phyloP scores from a whole-genome alignment of 2,113 vertebrate genomes.

The Rhodinocichla rosea region DNA sequence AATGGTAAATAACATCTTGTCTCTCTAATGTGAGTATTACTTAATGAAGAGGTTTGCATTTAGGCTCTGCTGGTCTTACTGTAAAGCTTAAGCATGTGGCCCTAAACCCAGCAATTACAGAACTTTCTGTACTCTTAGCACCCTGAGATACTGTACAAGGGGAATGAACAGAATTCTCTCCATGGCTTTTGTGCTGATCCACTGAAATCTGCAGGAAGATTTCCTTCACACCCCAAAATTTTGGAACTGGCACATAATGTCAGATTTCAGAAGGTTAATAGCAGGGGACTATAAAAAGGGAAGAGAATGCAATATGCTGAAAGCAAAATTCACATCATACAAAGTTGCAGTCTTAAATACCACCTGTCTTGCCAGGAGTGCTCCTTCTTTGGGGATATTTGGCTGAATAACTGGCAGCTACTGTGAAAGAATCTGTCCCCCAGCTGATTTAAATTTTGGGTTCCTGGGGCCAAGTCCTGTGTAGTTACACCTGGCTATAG shows the following conservation, averaged over 20 bases:
- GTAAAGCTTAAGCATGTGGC: neutral
- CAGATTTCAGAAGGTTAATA: neutral
- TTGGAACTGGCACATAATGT: neutral
- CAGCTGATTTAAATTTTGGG: neutral
- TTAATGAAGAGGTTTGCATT: neutral
- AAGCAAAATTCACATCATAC: neutral
- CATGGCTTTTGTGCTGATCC: neutral
- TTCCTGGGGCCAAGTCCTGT: neutral
- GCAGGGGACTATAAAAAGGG: neutral
- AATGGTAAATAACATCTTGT: neutral
- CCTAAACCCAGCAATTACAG: neutral
- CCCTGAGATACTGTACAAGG: neutral
- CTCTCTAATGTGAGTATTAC: neutral
- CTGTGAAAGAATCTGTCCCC: neutral
- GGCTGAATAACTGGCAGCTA: neutral
- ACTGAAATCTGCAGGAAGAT: neutral
- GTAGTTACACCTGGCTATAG: neutral
- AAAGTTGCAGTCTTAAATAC: neutral
- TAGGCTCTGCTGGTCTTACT: neutral
- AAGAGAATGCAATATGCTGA: neutral
- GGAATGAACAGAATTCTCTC: neutral
- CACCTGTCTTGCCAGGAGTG: neutral
- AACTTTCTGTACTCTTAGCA: neutral
- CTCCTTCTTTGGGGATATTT: neutral
- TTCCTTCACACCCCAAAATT: neutral